Evolutionary conservation across 2,888 invertebrate genomes (phyloP).

Genomic region (Neocrepidodera transversa): DNA sequence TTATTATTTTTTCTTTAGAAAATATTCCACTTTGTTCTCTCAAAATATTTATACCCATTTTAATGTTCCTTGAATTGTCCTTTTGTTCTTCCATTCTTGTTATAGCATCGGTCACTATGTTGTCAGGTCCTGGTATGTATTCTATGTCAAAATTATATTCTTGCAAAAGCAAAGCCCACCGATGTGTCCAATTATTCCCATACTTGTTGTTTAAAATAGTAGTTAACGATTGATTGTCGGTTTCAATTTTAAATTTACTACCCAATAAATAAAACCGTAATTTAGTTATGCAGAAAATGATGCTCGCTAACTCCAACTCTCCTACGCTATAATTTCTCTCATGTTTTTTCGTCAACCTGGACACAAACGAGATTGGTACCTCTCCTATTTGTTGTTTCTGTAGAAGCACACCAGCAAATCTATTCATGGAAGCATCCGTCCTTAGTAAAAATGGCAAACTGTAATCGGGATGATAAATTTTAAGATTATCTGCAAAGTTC

Average conservation of each 20-base stretch:
- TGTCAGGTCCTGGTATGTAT: background rate
- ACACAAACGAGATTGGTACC: conserved; percentile 16
- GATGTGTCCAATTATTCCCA: conserved; percentile 21
- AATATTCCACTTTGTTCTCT: background rate
- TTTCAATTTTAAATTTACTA: background rate
- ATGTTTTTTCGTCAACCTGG: conserved; percentile 12
- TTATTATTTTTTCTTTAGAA: background rate
- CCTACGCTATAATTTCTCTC: background rate
- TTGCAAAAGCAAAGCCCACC: conserved; percentile 8
- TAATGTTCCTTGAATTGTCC: background rate
- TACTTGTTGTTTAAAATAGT: conserved; percentile 24
- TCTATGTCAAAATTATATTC: conserved; percentile 15
- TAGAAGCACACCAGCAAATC: conserved; percentile 15
- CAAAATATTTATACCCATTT: background rate
- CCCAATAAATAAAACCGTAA: conserved; percentile 23
- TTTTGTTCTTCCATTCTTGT: background rate
- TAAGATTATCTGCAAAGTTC: conserved; percentile 5
- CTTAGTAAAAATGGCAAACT: conserved; percentile 11
- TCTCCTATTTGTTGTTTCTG: conserved; percentile 7
- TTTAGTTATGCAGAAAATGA: conserved; percentile 18
- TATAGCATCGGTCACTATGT: background rate
- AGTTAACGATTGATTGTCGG: background rate
- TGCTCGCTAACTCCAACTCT: conserved; percentile 11
- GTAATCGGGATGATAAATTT: conserved; percentile 19
- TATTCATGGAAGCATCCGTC: conserved; percentile 13